phyloP scores from a whole-genome alignment of 1,140 invertebrate genomes.

The Drosophila navojoa region DNA sequence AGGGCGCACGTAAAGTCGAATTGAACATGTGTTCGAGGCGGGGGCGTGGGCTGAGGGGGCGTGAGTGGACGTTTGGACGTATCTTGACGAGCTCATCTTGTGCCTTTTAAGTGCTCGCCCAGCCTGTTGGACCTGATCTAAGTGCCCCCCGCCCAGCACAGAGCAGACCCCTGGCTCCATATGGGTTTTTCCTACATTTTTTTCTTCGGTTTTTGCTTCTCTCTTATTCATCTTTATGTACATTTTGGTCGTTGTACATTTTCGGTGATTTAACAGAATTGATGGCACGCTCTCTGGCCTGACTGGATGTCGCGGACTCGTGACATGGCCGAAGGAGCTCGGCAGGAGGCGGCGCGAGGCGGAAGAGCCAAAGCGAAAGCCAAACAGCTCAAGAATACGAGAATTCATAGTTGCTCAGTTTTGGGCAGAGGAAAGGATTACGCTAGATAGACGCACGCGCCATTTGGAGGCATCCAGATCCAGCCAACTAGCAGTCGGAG shows the following conservation, averaged over 20 bases:
- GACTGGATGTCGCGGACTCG: slow-evolving; percentile 16
- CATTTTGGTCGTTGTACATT: slow-evolving; percentile 45
- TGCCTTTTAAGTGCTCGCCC: slow-evolving; percentile 71
- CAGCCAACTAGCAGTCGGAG: neutral
- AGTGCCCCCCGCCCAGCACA: neutral
- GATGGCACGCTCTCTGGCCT: slow-evolving; percentile 64
- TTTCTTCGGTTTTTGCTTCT: slow-evolving; percentile 1
- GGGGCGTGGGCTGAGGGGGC: neutral
- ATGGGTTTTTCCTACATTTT: no score
- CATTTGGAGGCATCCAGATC: slow-evolving; percentile 6
- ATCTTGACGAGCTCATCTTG: slow-evolving; percentile 75
- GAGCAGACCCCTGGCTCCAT: neutral
- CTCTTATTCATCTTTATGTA: slow-evolving; percentile 40
- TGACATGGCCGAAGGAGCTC: neutral
- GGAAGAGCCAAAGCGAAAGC: neutral
- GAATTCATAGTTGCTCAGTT: slow-evolving; percentile 70
- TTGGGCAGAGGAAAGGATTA: slow-evolving; percentile 69
- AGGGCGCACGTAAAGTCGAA: slow-evolving; percentile 45
- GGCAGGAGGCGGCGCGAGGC: neutral
- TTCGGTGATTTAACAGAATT: slow-evolving; percentile 76
- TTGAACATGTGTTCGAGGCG: slow-evolving; percentile 67
- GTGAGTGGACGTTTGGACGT: slow-evolving; percentile 27
- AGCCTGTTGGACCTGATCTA: slow-evolving; percentile 15
- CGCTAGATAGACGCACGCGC: slow-evolving; percentile 6
- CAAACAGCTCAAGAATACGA: slow-evolving; percentile 3